phyloP scores from a whole-genome alignment of 2,113 vertebrate genomes.

The Tenebrosternarchus preto region DNA sequence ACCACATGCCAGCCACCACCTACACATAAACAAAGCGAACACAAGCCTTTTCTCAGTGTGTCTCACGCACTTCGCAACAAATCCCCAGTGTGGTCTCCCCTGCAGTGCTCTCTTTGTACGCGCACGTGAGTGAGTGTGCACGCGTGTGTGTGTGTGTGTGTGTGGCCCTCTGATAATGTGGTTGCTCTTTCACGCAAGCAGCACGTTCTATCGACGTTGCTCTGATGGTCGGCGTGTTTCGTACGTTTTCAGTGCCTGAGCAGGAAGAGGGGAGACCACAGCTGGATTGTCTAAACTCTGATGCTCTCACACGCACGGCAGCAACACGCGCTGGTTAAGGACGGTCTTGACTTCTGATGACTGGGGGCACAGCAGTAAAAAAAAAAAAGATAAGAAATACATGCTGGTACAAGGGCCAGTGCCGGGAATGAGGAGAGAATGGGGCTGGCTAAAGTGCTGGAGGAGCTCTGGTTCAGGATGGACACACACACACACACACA shows the following conservation, averaged over 20 bases:
- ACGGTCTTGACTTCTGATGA: constrained; percentile 16
- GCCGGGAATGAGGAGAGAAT: constrained; percentile 3
- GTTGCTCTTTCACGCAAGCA: constrained; percentile 50
- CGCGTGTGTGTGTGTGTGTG: not conserved
- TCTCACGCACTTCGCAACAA: constrained; percentile 49
- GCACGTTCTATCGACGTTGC: constrained; percentile 49
- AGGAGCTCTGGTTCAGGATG: constrained; percentile 53
- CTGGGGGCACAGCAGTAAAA: constrained; percentile 2
- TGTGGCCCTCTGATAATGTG: constrained; percentile 48
- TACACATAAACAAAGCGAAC: constrained; percentile 47
- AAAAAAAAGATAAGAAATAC: too few relatives aligned
- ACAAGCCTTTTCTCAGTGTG: constrained; percentile 42
- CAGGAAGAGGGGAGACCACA: constrained; percentile 48
- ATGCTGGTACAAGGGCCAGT: not conserved
- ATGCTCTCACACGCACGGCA: not conserved
- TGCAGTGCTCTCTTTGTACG: not conserved
- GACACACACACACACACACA: constrained; percentile 42
- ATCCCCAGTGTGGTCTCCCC: constrained; percentile 18
- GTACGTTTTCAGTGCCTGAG: constrained; percentile 49
- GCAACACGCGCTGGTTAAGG: not conserved
- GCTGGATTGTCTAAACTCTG: constrained; percentile 42
- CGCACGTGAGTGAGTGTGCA: not conserved
- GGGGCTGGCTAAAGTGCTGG: constrained; percentile 44
- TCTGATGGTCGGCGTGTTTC: constrained; percentile 39
- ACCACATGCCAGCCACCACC: constrained; percentile 50